A percentile compares a stretch with the other conserved stretches of the same genome.
These are phyloP conservation scores for Drosophila gunungcola DNA, from an alignment of 1,140 invertebrate species.

Conservation along the genomic window DNA sequence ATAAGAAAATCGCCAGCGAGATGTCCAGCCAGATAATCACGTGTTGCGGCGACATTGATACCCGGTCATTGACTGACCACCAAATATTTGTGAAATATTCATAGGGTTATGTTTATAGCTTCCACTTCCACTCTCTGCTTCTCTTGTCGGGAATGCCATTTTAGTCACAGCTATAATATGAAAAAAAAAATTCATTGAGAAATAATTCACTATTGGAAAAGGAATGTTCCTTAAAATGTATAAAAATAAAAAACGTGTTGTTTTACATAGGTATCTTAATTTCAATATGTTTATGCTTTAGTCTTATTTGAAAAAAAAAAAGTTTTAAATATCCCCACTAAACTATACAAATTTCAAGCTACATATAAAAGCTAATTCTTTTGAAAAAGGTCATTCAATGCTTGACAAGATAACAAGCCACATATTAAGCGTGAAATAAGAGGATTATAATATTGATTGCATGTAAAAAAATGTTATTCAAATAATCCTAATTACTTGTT, in stretches of 20 bases:
- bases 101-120: background rate
- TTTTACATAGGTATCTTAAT: no score
- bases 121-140: background rate
- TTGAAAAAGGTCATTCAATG: background rate
- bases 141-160: background rate
- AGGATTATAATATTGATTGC: no score
- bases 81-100: constrained; percentile 9
- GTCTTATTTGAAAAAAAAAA: no score
- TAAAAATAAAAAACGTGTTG: no score
- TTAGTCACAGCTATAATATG: background rate
- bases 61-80: constrained; percentile 31
- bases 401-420: background rate
- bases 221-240: no score
- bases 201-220: background rate
- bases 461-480: background rate
- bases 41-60: constrained; percentile 7
- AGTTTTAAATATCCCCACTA: no score
- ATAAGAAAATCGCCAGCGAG: constrained; percentile 36
- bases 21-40: constrained; percentile 37
- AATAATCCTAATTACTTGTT: background rate
- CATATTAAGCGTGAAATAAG: background rate
- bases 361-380: background rate
- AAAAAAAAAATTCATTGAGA: background rate
- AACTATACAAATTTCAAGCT: no score
- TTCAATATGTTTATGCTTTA: no score